phyloP scores from a whole-genome alignment of 2,797 vertebrate species.

The Takifugu rubripes region DNA sequence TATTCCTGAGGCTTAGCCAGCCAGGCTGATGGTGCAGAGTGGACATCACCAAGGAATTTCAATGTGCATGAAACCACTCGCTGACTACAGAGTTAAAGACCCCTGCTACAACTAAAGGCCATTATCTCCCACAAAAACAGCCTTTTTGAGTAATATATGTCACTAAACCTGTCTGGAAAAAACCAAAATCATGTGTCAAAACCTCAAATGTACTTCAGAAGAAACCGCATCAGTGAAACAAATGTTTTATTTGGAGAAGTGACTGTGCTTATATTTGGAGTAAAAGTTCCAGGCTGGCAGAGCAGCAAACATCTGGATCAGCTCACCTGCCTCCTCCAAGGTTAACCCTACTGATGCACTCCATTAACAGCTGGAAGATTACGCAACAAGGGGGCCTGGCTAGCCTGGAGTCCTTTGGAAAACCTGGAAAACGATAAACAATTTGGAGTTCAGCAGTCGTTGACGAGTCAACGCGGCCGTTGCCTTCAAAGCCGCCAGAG shows the following conservation, averaged over 20 bases:
- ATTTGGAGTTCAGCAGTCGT: conserved; percentile 38
- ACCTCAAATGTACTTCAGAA: too few relatives aligned
- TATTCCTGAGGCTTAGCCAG: conserved; percentile 67
- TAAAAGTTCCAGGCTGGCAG: conserved; percentile 4
- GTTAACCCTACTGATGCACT: conserved; percentile 24
- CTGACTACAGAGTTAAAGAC: conserved; percentile 4
- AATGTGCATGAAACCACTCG: conserved; percentile 51
- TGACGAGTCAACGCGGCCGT: conserved; percentile 20
- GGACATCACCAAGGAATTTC: conserved; percentile 71
- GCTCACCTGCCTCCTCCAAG: conserved; percentile 26
- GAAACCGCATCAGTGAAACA: too few relatives aligned
- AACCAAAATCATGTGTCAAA: too few relatives aligned
- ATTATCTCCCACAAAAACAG: conserved; percentile 9
- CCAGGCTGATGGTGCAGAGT: conserved; percentile 66
- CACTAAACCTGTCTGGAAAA: too few relatives aligned
- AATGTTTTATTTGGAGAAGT: too few relatives aligned
- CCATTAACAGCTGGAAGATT: conserved; percentile 58
- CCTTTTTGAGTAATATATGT: conserved; percentile 4
- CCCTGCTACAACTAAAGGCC: background rate
- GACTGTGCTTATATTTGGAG: too few relatives aligned
- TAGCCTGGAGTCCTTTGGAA: conserved; percentile 33
- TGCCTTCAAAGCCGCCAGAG: conserved; percentile 28
- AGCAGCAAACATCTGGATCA: conserved; percentile 45
- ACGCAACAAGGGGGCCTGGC: conserved; percentile 31
- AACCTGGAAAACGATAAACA: conserved; percentile 17